phyloP scores from a whole-genome alignment of 2,888 invertebrate species.

The Carabus problematicus region DNA sequence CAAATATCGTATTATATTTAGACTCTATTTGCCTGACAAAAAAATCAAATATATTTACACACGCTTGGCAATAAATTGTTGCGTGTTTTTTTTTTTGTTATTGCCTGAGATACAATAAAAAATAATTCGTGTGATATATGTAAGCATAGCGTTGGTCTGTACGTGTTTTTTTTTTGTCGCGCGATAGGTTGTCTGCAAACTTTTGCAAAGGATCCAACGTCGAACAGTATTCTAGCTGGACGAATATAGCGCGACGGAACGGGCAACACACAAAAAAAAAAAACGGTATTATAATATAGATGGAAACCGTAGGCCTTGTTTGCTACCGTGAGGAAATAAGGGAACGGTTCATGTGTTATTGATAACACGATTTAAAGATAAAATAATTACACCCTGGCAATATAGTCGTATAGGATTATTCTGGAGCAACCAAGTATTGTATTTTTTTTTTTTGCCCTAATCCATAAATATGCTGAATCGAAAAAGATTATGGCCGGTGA shows the following conservation, averaged over 20 bases:
- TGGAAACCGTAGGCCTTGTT: not conserved
- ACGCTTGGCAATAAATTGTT: not conserved
- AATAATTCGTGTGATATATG: conserved; percentile 14
- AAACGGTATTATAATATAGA: conserved; percentile 14
- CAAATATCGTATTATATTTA: not conserved
- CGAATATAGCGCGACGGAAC: not conserved
- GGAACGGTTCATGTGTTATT: conserved; percentile 1
- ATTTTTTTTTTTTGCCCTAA: too few relatives aligned
- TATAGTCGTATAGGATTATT: not conserved
- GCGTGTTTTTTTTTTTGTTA: not conserved
- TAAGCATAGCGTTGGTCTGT: not conserved
- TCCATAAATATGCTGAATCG: too few relatives aligned
- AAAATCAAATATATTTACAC: conserved; percentile 1
- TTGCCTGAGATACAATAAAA: conserved; percentile 4
- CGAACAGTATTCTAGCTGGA: not conserved
- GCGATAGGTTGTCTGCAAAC: not conserved
- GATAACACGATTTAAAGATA: not conserved
- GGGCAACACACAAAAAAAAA: not conserved
- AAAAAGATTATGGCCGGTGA: too few relatives aligned
- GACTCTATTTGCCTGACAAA: not conserved
- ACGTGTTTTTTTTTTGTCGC: not conserved
- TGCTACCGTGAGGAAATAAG: not conserved
- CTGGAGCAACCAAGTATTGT: too few relatives aligned
- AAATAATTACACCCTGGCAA: conserved; percentile 1
- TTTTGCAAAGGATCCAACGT: not conserved